These are phyloP conservation scores for Drosophila eohydei DNA, from an alignment of 2,888 invertebrate genomes.

Conservation along the genomic window DNA sequence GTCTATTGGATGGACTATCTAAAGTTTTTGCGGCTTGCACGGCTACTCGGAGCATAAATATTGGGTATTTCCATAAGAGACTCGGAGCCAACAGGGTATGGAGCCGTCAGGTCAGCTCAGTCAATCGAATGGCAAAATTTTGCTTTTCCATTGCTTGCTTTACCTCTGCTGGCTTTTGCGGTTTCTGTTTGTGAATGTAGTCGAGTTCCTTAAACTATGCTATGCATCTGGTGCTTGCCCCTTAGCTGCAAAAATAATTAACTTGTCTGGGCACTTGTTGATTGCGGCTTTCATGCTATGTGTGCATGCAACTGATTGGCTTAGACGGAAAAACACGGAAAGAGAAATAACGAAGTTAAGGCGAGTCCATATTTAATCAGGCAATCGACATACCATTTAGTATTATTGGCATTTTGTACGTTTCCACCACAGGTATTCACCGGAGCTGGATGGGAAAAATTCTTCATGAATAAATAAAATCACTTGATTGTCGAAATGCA, in stretches of 20 bases:
- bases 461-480: too few relatives aligned
- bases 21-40: background rate
- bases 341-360: background rate
- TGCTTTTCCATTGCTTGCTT: background rate
- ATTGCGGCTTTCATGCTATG: constrained; percentile 3
- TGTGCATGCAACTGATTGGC: constrained; percentile 1
- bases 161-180: constrained; percentile 7
- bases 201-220: background rate
- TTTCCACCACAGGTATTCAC: background rate
- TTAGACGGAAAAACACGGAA: background rate
- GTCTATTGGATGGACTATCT: background rate
- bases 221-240: background rate
- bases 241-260: constrained; percentile 8
- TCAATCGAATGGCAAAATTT: background rate
- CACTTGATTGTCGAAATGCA: background rate
- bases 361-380: background rate
- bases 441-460: background rate
- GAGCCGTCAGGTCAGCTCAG: background rate
- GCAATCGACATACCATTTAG: background rate
- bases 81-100: background rate
- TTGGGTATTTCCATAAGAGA: background rate
- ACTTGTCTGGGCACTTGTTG: constrained; percentile 15
- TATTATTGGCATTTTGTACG: constrained; percentile 2
- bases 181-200: constrained; percentile 7
- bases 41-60: background rate